Percentiles rank a stretch among this genome's conserved stretches.
These are phyloP conservation scores for Macrostomum lignano DNA, from an alignment of 1,140 invertebrate species.

Conservation along the genomic window DNA sequence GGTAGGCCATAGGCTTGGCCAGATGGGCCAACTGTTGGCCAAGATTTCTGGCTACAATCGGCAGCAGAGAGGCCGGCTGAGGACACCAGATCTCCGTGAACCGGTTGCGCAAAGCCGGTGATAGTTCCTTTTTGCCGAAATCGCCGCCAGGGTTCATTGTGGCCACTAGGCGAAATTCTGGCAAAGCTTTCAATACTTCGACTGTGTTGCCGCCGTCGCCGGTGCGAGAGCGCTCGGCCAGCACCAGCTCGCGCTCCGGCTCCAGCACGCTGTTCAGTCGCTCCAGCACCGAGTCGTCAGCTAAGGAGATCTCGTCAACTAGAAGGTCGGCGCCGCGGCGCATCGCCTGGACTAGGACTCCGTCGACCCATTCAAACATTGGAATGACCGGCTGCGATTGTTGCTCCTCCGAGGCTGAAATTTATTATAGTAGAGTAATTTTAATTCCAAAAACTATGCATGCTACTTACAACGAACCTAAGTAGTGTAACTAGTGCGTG, in stretches of 20 bases:
- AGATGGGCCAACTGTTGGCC: too few species aligned
- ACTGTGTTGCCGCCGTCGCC: conserved; percentile 10
- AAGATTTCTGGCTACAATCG: too few species aligned
- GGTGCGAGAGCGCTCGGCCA: conserved; percentile 59
- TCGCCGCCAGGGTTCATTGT: conserved; percentile 99
- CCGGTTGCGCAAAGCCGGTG: conserved; percentile 75
- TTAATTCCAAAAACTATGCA: too few species aligned
- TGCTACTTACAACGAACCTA: too few species aligned
- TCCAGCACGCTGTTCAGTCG: conserved; percentile 81
- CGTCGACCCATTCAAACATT: conserved; percentile 91
- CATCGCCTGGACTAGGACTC: conserved; percentile 72
- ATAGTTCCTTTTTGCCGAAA: conserved; percentile 95
- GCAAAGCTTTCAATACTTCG: conserved; percentile 33
- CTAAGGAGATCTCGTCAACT: conserved; percentile 92
- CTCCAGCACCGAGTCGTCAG: conserved; percentile 91
- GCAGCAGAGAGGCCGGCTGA: too few species aligned
- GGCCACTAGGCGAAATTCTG: conserved; percentile 61
- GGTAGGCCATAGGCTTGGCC: too few species aligned
- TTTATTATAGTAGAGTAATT: conserved; percentile 3
- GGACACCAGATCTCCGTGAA: conserved; percentile 98
- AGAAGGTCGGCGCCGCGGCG: conserved; percentile 54
- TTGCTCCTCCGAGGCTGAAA: neutral
- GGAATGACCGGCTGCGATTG: conserved; percentile 23
- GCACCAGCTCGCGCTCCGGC: conserved; percentile 55
- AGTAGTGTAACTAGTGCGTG: too few species aligned